A percentile compares a stretch with the other conserved stretches of the same genome.
Conservation (phyloP, 2,888 invertebrate genomes). For the Ceramica pisi region DNA sequence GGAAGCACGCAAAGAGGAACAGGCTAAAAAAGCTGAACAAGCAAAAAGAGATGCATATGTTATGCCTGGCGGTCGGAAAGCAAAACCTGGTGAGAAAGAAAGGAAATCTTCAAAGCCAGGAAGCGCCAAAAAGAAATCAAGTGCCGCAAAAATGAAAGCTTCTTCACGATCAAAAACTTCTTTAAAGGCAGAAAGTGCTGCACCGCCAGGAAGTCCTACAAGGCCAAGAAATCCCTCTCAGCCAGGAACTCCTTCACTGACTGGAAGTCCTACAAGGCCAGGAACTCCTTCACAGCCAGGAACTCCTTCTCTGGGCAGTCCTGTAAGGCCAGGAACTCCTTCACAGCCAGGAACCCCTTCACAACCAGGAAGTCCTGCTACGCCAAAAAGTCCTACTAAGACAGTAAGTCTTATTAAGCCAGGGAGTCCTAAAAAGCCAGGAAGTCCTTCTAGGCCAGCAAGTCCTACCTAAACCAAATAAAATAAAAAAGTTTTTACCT, state of each 20-base stretch:
- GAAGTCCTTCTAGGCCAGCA: not conserved
- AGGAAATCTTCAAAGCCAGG: not conserved
- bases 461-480: not conserved
- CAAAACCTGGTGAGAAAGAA: not conserved
- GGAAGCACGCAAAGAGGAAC: not conserved
- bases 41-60: constrained; percentile 3
- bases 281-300: not conserved
- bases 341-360: not conserved
- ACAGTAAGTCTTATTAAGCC: no score
- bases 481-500: not conserved
- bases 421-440: not conserved
- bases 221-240: not conserved
- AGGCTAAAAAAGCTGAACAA: not conserved
- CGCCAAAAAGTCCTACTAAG: not conserved
- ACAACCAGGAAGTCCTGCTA: not conserved
- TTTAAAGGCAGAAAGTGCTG: not conserved
- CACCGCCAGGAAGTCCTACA: not conserved
- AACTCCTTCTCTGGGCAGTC: not conserved
- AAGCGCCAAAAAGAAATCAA: not conserved
- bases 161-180: not conserved
- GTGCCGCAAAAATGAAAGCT: not conserved
- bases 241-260: not conserved
- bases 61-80: not conserved
- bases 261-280: no score
- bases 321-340: not conserved